These are phyloP conservation scores for Nymphalis urticae DNA, from an alignment of 2,888 invertebrate species.

Conservation along the genomic window DNA sequence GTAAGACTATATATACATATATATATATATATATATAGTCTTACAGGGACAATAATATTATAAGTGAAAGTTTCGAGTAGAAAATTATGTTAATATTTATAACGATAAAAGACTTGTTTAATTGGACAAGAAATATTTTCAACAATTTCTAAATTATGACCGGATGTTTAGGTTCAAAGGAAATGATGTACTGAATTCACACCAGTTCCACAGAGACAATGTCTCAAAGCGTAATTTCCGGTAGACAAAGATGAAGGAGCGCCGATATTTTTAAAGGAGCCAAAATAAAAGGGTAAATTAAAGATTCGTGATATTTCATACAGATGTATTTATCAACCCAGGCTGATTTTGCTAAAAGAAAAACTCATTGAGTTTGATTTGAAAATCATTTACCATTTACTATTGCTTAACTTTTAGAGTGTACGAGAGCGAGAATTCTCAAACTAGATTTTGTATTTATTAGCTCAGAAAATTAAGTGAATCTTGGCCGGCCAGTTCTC, in stretches of 20 bases:
- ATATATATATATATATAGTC: no score
- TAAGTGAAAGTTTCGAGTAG: no score
- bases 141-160: conserved; percentile 72
- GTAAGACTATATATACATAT: no score
- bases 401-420: background rate
- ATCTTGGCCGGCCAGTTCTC: conserved; percentile 44
- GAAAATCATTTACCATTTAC: background rate
- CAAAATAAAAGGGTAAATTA: background rate
- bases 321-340: no score
- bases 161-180: conserved; percentile 69
- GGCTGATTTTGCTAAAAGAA: background rate
- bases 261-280: conserved; percentile 37
- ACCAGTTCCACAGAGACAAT: conserved; percentile 70
- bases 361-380: background rate
- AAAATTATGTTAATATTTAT: no score
- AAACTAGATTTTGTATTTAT: conserved; percentile 44
- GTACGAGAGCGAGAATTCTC: background rate
- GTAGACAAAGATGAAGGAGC: conserved; percentile 49
- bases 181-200: conserved; percentile 73
- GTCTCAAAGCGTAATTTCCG: conserved; percentile 73
- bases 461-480: conserved; percentile 54
- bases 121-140: conserved; percentile 46
- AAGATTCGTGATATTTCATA: no score
- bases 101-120: no score
- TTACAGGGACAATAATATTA: no score